Evolutionary conservation across 2,888 invertebrate genomes (phyloP).

Genomic region (Xylota sylvarum): DNA sequence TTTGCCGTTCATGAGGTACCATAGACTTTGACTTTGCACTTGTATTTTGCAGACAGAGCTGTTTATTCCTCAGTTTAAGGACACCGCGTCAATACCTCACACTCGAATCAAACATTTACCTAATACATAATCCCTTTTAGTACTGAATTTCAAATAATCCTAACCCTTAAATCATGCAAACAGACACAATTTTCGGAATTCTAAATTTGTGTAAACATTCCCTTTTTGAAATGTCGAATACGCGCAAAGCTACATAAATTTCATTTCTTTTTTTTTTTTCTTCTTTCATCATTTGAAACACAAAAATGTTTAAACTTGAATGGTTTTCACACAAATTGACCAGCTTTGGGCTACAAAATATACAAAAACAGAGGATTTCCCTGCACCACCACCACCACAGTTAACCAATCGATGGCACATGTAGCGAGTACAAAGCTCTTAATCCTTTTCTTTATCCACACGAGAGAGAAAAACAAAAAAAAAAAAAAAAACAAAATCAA

Average conservation of each 20-base stretch:
- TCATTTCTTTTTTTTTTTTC: constrained; percentile 19
- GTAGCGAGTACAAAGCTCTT: constrained; percentile 33
- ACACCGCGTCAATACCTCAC: too few species aligned
- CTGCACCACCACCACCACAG: neutral
- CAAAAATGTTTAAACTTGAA: constrained; percentile 48
- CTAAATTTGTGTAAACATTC: constrained; percentile 3
- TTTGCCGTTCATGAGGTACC: too few species aligned
- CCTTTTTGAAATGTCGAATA: neutral
- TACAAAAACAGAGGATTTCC: constrained; percentile 1
- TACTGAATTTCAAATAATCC: too few species aligned
- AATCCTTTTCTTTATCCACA: constrained; percentile 35
- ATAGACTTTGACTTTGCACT: too few species aligned
- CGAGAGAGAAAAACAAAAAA: neutral
- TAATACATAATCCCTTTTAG: too few species aligned
- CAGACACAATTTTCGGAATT: neutral
- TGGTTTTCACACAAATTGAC: constrained; percentile 58
- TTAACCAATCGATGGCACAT: constrained; percentile 35
- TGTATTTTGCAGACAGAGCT: too few species aligned
- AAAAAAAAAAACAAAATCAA: neutral
- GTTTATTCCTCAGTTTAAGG: too few species aligned
- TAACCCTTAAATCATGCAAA: neutral
- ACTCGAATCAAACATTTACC: too few species aligned
- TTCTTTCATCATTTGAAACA: constrained; percentile 43
- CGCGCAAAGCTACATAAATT: constrained; percentile 9
- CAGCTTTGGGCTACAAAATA: constrained; percentile 23